Conservation (phyloP, 2,888 invertebrate species). For the Drosophila vallismaia region DNA sequence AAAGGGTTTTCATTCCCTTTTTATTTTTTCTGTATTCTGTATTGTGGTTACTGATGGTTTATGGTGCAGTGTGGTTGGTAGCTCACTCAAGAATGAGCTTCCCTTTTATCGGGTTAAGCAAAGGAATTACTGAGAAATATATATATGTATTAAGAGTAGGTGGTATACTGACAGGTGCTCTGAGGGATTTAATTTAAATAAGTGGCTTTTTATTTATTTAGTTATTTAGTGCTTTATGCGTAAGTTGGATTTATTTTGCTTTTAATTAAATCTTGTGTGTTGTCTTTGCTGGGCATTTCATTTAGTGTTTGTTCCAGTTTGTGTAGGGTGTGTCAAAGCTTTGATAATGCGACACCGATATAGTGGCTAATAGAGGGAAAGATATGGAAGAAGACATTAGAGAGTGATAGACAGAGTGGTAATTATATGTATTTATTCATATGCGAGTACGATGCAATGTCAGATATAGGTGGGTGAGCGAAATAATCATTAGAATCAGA, state of each 20-base stretch:
- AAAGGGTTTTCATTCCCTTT: constrained; percentile 27
- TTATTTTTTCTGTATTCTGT: constrained; percentile 19
- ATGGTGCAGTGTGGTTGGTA: constrained; percentile 21
- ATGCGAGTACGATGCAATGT: constrained; percentile 27
- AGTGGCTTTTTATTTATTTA: constrained; percentile 34
- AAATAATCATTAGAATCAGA: constrained; percentile 22
- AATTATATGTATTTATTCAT: constrained; percentile 22
- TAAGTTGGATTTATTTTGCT: constrained; percentile 19
- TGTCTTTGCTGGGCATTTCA: constrained; percentile 27
- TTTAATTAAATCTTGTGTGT: constrained; percentile 44
- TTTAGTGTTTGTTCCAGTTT: constrained; percentile 82
- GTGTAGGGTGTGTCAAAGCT: constrained; percentile 83
- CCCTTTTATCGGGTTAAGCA: constrained; percentile 11
- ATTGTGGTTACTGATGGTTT: constrained; percentile 21
- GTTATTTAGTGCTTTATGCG: constrained; percentile 28
- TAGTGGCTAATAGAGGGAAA: constrained; percentile 81
- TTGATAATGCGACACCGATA: constrained; percentile 84
- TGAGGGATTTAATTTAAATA: constrained; percentile 29
- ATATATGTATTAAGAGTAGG: background rate
- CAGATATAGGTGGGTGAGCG: constrained; percentile 10
- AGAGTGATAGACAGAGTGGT: constrained; percentile 24
- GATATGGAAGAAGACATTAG: constrained; percentile 67
- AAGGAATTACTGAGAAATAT: constrained; percentile 24
- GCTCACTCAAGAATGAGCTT: constrained; percentile 20
- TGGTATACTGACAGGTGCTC: constrained; percentile 25